Percentiles rank a stretch among this genome's conserved stretches.
Conservation (phyloP, 2,888 invertebrate genomes). For the Noctua janthe region DNA sequence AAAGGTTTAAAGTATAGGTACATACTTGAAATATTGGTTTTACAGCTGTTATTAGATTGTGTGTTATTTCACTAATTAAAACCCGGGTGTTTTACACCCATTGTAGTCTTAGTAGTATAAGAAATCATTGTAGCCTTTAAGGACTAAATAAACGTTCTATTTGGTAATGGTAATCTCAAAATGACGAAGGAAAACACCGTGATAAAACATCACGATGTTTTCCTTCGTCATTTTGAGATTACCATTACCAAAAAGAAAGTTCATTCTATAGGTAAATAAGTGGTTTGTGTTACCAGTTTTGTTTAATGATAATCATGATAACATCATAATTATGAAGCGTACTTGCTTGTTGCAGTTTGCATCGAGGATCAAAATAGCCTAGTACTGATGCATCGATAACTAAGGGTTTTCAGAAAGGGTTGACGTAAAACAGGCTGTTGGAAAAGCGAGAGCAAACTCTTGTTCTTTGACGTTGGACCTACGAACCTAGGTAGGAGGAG, state of each 20-base stretch:
- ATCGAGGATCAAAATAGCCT: neutral
- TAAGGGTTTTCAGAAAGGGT: neutral
- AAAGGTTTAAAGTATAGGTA: no score
- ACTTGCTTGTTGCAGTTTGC: neutral
- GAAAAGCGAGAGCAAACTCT: neutral
- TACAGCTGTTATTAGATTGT: no score
- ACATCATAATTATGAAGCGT: neutral
- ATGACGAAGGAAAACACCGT: no score
- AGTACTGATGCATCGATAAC: neutral
- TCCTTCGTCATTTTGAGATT: neutral
- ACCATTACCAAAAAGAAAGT: neutral
- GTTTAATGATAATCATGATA: neutral
- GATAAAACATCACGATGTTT: neutral
- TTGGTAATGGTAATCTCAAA: no score
- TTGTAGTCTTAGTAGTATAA: no score
- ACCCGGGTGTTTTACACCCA: no score
- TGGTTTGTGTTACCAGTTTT: neutral
- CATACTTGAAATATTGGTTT: no score
- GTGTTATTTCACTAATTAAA: no score
- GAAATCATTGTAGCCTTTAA: no score
- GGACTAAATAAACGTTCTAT: neutral
- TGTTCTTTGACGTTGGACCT: neutral
- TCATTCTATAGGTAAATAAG: neutral
- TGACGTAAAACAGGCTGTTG: neutral
- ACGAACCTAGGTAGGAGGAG: neutral